A percentile compares a stretch with the other conserved stretches of the same genome.
Evolutionary conservation across 2,888 invertebrate species (phyloP).

Genomic region (Scelioninae gen. 1): DNA sequence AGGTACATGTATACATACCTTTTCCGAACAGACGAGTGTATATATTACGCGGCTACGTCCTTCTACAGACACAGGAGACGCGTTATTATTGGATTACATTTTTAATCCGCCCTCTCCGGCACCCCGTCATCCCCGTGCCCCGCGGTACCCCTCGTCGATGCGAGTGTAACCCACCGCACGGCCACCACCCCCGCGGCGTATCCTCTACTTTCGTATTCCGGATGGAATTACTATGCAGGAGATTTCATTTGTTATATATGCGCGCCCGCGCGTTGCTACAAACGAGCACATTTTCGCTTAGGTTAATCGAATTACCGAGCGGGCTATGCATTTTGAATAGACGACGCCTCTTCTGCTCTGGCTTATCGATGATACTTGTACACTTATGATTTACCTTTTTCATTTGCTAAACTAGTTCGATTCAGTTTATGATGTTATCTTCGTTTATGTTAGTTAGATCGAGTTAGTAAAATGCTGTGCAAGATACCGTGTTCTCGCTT

Average conservation of each 20-base stretch:
- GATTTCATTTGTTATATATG: constrained; percentile 83
- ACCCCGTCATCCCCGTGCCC: constrained; percentile 72
- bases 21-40: constrained; percentile 70
- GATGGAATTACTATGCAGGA: constrained; percentile 84
- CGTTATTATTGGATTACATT: constrained; percentile 85
- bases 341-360: constrained; percentile 73
- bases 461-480: constrained; percentile 6
- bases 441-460: constrained; percentile 30
- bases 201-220: constrained; percentile 84
- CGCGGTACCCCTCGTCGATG: constrained; percentile 70
- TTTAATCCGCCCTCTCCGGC: constrained; percentile 83
- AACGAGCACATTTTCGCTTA: constrained; percentile 83
- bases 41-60: too few species aligned
- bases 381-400: constrained; percentile 63
- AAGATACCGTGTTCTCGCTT: constrained; percentile 8
- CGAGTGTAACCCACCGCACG: constrained; percentile 67
- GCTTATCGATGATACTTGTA: constrained; percentile 69
- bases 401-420: constrained; percentile 46
- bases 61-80: too few species aligned
- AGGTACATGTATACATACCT: constrained; percentile 68
- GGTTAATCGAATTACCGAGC: constrained; percentile 83
- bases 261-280: constrained; percentile 79
- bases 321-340: constrained; percentile 82
- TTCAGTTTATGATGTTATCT: constrained; percentile 47
- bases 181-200: constrained; percentile 79